Evolutionary conservation across 2,888 invertebrate genomes (phyloP).

Genomic region (Eueremaeus valkanovi): DNA sequence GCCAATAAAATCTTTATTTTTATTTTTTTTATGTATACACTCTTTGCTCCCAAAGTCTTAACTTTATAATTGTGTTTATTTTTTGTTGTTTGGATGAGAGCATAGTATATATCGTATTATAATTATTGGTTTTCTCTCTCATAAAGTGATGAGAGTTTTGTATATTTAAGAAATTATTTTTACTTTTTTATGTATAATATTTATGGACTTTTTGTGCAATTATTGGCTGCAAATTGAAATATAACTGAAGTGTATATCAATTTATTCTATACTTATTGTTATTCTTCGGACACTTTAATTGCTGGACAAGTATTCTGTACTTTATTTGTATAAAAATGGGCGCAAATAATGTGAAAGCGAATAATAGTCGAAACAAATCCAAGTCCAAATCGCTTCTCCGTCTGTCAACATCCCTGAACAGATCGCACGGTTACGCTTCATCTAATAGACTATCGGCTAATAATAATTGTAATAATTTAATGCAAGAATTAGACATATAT

Average conservation of each 20-base stretch:
- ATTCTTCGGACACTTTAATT: no score
- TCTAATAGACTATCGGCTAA: background rate
- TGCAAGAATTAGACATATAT: background rate
- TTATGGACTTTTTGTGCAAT: no score
- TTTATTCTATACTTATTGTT: no score
- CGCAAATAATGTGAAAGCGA: conserved; percentile 5
- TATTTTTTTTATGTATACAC: no score
- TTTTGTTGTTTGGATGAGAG: background rate
- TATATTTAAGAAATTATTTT: no score
- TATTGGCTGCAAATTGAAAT: no score
- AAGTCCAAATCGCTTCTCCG: conserved; percentile 8
- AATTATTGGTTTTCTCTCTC: no score
- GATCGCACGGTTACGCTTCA: conserved; percentile 9
- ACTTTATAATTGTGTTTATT: background rate
- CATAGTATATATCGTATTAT: no score
- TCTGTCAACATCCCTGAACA: conserved; percentile 1
- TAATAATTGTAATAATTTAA: background rate
- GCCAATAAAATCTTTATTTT: background rate
- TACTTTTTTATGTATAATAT: no score
- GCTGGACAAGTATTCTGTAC: no score
- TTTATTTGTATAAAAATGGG: background rate
- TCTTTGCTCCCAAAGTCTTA: background rate
- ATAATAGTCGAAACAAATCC: background rate
- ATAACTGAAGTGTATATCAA: no score
- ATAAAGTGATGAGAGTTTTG: no score